Evolutionary conservation across 1,140 invertebrate species (phyloP), one percentile per base, ranked within the genome.

Genomic region (Lepidurus arcticus): DNA sequence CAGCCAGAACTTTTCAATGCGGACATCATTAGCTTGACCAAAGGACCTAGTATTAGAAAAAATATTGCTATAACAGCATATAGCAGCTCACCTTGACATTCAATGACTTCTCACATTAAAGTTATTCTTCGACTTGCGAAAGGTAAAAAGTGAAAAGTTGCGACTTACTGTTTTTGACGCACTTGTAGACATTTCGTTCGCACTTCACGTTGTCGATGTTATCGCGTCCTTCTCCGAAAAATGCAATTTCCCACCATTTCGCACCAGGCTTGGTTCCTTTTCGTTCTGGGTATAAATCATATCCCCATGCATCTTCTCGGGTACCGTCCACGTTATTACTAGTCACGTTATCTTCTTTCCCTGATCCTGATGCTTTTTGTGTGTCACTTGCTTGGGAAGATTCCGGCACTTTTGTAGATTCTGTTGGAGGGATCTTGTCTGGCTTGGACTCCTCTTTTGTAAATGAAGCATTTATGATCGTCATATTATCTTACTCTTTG

Each of bases 261-360:
- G 86, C 86, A 78, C 88, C 87, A 83, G 85, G 88, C 76, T 87
- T 85, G 75, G 82, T 83, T 11, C 90, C 90, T 82, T 88, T 88
- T 81, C 95, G 88, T 85, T 96, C 92, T 8, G 94, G 95, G 84
- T 93, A 97, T 45, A 96, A 88, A 87, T 94, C 92, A 83, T 92
- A 93, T 78, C 93, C 92, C 88, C 81, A 85, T 45, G 13, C 47
- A 26, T 78, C 73, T 75, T 78, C 53, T 73, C 73, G 24, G 53
- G n/a, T 65, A 7, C 8, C 21, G 21, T 34, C 3, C 34, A 34
- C 2, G 34, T 9, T 13, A 21, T 65, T 65, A 47, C 45, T 47
- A 47, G 13, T 65, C 21, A 21, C 53, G 16, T 65, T 16, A 10
- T 65, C 13, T 65, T 7, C 53, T 6, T 7, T 9, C 21, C 21